Base-by-base conservation (phyloP, 2,113 vertebrate genomes). In the Capreolus pygargus region DNA sequence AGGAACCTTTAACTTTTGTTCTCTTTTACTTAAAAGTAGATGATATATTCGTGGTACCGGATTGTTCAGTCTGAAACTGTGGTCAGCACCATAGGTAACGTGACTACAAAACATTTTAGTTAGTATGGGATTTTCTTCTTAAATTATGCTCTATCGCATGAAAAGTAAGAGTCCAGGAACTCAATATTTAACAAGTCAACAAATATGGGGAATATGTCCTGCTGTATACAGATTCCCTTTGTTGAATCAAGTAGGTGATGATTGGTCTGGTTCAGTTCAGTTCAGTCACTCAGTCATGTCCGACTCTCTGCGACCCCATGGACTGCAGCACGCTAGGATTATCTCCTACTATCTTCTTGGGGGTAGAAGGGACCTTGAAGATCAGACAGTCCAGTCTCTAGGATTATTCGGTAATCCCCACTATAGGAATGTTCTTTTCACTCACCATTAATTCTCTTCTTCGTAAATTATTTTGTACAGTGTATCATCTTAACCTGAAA, bases 21-120 rank as follows among this genome's bases (percentile, higher is more conserved):
- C 23, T 85, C 57, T 94, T 94, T 93, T 87, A 84, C 45, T n/a
- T 88, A 81, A 74, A 91, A 94, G 33, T 28, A 96, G 45, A 74
- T 87, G 4, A 23, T 67, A 28, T 7, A 67, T 16, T 76, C 14
- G 9, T 30, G 54, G 3, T 91, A 43, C 7, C 19, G 91, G 45
- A 74, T n/a, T 91, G 6, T 85, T 94, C 33, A 25, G 43, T 70
- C 36, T 92, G 52, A 96, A 81, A 88, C 74, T 84, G 28, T 64
- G 36, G 52, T 83, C 45, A 88, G n/a, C 45, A 89, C 67, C 45
- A 67, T 64, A 16, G 3, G 91, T 76, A 84, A 93, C 74, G 4
- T 86, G 1, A 47, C 39, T 47, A 85, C 9, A 86, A 95, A 95
- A 52, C 39, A 52, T 39, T 84, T 85, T 94, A 74, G 14, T 84